Evolutionary conservation across 2,797 vertebrate genomes (phyloP), one percentile per base, ranked within the genome.

Genomic region (Acanthopagrus latus): DNA sequence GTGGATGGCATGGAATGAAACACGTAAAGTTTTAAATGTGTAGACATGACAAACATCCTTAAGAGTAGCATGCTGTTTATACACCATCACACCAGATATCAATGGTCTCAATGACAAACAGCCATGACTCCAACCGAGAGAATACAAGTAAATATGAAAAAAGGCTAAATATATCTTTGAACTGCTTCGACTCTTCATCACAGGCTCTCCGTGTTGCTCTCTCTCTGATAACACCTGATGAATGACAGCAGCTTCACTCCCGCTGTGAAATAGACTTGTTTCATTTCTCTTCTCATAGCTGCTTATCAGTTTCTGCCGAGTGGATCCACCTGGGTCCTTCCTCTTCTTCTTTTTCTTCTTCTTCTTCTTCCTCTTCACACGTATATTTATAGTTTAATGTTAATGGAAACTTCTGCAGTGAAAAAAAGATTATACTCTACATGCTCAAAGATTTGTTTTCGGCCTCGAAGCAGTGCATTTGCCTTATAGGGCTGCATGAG

Each of bases 321-420:
- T 69, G 81, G 64, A 65, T 85, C 75, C 82, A 91, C 79, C 82
- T 86, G 81, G 58, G 58, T 82, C 72, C 64, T 71, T 43, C 64
- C 17, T 58, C 50, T 71, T 29, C 52, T 56, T 14, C 18, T 43
- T 52, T 38, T 38, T 38, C 33, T 33, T 38, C 50, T 71, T 48
- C 70, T 56, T 14, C 18, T 43, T 52, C 38, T 38, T 38, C 33
- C 33, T 38, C 50, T 71, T 48, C 70, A 64, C 46, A 20, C 23
- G 7, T 13, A 5, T 4, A 52, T 33, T 66, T 66, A 78, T 33
- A 13, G 64, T 25, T 0, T 48, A 17, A 64, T 78, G 70, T 80
- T 60, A 64, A 77, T 74, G 55, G 18, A 58, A 59, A n/a, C 23
- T 55, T 29, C 48, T 41, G 33, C 54, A 29, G 46, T 43, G 70